These are phyloP conservation scores for Dynastes maya DNA, from an alignment of 2,888 invertebrate species.

Conservation along the genomic window DNA sequence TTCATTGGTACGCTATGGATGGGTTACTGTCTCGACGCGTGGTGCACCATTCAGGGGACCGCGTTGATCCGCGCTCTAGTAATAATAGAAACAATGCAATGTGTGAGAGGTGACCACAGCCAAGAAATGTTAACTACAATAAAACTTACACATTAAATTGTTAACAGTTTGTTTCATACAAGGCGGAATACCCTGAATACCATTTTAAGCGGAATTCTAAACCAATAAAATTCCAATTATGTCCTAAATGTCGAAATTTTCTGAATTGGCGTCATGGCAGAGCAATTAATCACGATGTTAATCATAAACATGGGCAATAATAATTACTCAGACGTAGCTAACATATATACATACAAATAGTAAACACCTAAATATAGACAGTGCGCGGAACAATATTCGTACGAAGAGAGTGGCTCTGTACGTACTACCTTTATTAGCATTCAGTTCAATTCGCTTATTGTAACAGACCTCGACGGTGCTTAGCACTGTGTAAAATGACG, in stretches of 20 bases:
- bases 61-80: no score
- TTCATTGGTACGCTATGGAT: no score
- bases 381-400: neutral
- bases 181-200: no score
- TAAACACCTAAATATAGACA: constrained; percentile 7
- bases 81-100: no score
- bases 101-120: no score
- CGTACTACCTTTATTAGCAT: constrained; percentile 15
- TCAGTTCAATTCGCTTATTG: constrained; percentile 34
- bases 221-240: neutral
- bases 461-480: constrained; percentile 17
- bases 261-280: neutral
- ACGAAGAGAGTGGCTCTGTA: neutral
- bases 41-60: no score
- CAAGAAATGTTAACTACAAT: no score
- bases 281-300: constrained; percentile 26
- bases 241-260: neutral
- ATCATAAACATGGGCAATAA: constrained; percentile 3
- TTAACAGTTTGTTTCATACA: no score
- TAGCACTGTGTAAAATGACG: constrained; percentile 1
- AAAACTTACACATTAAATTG: no score
- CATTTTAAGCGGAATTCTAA: no score
- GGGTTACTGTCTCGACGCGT: no score
- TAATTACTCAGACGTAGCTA: neutral
- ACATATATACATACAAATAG: neutral